These are phyloP conservation scores for Nasua narica DNA, from an alignment of 2,797 vertebrate species.

Conservation along the genomic window DNA sequence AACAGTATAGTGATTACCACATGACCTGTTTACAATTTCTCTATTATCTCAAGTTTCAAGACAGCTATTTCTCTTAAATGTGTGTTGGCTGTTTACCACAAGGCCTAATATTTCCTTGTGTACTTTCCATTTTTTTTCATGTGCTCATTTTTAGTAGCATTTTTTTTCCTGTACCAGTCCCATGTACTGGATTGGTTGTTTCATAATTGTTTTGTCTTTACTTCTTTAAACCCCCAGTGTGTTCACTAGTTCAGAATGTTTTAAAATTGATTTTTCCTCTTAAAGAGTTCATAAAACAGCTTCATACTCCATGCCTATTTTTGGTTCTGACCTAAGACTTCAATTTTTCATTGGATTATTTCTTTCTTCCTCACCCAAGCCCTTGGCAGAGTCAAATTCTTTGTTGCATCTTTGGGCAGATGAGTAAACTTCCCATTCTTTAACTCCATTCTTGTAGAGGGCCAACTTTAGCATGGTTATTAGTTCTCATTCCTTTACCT, in stretches of 20 bases:
- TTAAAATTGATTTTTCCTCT: not conserved
- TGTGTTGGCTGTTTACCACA: not conserved
- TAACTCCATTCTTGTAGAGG: not conserved
- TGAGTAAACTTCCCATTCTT: not conserved
- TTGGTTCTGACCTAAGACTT: not conserved
- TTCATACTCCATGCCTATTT: not conserved
- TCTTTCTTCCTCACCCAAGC: not conserved
- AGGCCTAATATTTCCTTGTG: not conserved
- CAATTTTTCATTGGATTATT: not conserved
- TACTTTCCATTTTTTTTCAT: constrained; percentile 20
- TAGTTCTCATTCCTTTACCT: not conserved
- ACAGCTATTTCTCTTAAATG: not conserved
- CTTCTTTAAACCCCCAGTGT: not conserved
- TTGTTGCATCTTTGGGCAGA: not conserved
- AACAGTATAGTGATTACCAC: not conserved
- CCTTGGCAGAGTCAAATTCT: not conserved
- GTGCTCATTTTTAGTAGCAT: not conserved
- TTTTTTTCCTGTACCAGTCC: not conserved
- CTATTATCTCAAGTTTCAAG: not conserved
- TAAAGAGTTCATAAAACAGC: not conserved
- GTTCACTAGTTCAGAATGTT: not conserved
- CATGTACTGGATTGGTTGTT: not conserved
- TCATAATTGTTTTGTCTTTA: not conserved
- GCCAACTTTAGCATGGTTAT: not conserved
- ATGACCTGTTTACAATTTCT: not conserved